Evolutionary conservation across 2,113 vertebrate species (phyloP).

Genomic region (Illadopsis cleaveri): DNA sequence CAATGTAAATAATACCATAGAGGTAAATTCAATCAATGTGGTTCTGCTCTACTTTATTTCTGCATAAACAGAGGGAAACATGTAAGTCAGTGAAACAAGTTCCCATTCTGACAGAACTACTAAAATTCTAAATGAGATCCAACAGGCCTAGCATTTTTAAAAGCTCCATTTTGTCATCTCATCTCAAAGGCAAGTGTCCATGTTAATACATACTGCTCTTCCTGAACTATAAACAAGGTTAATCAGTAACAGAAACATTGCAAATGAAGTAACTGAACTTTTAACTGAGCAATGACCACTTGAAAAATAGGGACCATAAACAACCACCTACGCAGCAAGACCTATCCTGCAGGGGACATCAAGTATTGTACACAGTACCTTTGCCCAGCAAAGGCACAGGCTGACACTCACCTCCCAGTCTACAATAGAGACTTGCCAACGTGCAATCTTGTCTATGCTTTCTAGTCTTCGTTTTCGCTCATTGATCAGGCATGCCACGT

Average conservation of each 20-base stretch:
- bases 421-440: slow-evolving; percentile 95
- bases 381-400: neutral
- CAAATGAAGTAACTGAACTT: neutral
- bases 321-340: neutral
- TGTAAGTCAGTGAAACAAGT: neutral
- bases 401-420: slow-evolving; percentile 89
- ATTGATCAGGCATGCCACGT: slow-evolving; percentile 94
- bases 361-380: neutral
- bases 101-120: neutral
- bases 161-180: neutral
- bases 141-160: neutral
- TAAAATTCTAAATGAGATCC: neutral
- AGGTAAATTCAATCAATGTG: neutral
- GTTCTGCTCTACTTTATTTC: neutral
- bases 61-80: neutral
- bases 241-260: neutral
- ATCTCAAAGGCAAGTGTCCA: neutral
- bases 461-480: slow-evolving; percentile 94
- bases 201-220: neutral
- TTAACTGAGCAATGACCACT: neutral
- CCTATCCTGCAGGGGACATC: neutral
- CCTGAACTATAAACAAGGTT: neutral
- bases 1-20: neutral
- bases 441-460: slow-evolving; percentile 94
- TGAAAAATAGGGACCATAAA: neutral